Evolutionary conservation across 2,888 invertebrate genomes (phyloP).

Genomic region (Chironomus riparius): DNA sequence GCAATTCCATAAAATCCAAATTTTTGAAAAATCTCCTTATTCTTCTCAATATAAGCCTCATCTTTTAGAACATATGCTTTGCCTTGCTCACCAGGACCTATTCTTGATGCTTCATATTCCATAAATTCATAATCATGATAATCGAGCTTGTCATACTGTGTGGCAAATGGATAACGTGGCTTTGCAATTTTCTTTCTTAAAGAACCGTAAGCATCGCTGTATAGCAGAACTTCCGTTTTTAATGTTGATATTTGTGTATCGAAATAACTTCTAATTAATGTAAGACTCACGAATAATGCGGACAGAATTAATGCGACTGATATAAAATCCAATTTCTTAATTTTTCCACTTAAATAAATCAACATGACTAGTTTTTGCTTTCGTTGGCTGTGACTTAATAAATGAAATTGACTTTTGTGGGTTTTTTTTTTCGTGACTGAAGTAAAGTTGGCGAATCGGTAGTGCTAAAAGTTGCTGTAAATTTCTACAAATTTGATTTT

Average conservation of each 20-base stretch:
- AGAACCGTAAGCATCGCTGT: neutral
- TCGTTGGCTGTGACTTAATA: neutral
- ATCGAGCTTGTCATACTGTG: slow-evolving; percentile 1
- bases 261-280: slow-evolving; percentile 5
- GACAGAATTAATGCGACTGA: neutral
- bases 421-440: too few relatives aligned
- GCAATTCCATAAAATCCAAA: slow-evolving; percentile 8
- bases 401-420: neutral
- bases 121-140: slow-evolving; percentile 23
- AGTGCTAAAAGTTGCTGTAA: too few relatives aligned
- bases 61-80: neutral
- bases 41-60: neutral
- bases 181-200: neutral
- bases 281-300: neutral
- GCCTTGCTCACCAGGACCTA: slow-evolving; percentile 17
- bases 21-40: neutral
- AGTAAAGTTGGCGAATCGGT: too few relatives aligned
- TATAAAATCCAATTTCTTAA: slow-evolving; percentile 17
- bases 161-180: slow-evolving; percentile 22
- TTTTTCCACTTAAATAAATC: slow-evolving; percentile 20
- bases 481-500: too few relatives aligned
- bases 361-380: slow-evolving; percentile 4
- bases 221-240: neutral
- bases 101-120: neutral
- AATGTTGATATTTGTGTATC: neutral